Conservation (phyloP, 2,888 invertebrate species). For the Aethes cnicana region DNA sequence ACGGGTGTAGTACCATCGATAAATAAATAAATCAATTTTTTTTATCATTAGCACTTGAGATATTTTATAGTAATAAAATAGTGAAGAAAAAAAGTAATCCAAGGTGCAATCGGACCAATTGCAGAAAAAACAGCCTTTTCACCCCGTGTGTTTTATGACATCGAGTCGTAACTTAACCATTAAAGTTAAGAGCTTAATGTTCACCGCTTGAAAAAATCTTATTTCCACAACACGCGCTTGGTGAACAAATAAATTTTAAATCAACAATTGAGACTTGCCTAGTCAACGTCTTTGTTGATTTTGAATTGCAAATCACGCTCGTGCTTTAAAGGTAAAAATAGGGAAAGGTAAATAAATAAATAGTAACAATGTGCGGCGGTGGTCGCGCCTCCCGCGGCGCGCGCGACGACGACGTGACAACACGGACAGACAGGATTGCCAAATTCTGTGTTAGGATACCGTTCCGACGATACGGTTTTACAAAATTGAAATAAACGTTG, state of each 20-base stretch:
- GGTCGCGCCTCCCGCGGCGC: constrained; percentile 67
- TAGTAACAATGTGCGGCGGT: constrained; percentile 42
- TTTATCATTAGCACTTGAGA: too few species aligned
- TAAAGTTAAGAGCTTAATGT: constrained; percentile 16
- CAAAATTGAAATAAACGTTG: background rate
- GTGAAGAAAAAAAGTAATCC: too few species aligned
- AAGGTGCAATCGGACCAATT: too few species aligned
- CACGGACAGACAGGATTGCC: constrained; percentile 58
- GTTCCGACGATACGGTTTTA: constrained; percentile 38
- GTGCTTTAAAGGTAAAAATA: constrained; percentile 43
- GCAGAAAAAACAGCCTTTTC: too few species aligned
- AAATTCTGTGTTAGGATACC: constrained; percentile 53
- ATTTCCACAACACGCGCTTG: constrained; percentile 27
- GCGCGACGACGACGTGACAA: constrained; percentile 68
- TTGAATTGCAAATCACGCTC: constrained; percentile 41
- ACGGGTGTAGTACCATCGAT: too few species aligned
- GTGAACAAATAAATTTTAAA: constrained; percentile 25
- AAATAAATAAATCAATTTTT: too few species aligned
- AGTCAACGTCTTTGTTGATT: constrained; percentile 30
- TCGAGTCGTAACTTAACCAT: constrained; percentile 12
- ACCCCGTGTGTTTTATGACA: too few species aligned
- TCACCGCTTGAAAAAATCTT: constrained; percentile 9
- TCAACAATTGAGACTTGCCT: constrained; percentile 29
- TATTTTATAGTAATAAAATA: too few species aligned
- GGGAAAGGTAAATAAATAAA: constrained; percentile 47